Percentiles rank a stretch among this genome's conserved stretches.
Evolutionary conservation across 2,888 invertebrate species (phyloP).

Genomic region (Phyllotreta cruciferae): DNA sequence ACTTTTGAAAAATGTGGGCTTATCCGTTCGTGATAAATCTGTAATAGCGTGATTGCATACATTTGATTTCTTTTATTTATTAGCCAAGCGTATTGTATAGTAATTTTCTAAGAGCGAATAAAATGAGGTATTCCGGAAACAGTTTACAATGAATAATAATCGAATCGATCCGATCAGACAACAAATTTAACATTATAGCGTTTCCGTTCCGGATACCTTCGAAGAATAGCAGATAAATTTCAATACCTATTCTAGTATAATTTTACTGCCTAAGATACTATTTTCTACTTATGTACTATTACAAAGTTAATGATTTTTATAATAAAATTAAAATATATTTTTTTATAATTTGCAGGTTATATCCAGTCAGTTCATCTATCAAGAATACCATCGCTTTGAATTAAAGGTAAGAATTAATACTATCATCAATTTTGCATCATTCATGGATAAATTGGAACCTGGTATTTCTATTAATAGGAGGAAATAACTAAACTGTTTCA

Average conservation of each 20-base stretch:
- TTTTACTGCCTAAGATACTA: no score
- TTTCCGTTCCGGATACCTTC: conserved; percentile 17
- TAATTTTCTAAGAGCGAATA: neutral
- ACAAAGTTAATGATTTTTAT: no score
- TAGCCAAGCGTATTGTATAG: neutral
- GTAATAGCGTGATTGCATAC: neutral
- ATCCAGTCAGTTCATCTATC: no score
- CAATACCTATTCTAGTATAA: neutral
- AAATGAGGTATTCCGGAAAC: conserved; percentile 19
- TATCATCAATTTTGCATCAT: no score
- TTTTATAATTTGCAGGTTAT: no score
- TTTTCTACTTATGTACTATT: no score
- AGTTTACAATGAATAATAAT: conserved; percentile 25
- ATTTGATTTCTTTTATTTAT: neutral
- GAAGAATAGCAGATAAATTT: conserved; percentile 18
- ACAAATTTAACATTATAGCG: conserved; percentile 11
- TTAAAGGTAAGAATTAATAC: no score
- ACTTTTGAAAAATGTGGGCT: neutral
- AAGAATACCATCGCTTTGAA: no score
- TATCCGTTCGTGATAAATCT: neutral
- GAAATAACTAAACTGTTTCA: no score
- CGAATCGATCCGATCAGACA: conserved; percentile 18
- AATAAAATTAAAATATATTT: no score
- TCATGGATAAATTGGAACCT: no score
- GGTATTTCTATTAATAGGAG: no score